Evolutionary conservation across 1,140 invertebrate genomes (phyloP).

Genomic region (Scylla paramamosain): DNA sequence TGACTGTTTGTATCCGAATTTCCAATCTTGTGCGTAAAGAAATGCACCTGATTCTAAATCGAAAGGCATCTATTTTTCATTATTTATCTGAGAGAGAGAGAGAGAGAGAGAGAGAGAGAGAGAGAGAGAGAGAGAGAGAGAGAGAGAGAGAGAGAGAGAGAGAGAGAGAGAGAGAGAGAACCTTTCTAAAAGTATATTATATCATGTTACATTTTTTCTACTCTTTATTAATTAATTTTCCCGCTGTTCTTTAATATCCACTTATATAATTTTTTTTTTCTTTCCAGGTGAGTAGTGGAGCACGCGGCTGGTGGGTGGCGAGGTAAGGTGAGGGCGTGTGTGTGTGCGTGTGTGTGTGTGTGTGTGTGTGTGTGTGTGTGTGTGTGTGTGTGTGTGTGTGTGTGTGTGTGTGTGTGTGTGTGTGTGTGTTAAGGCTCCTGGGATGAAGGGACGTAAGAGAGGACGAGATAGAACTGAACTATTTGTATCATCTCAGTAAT

Average conservation of each 20-base stretch:
- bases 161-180: too few species aligned
- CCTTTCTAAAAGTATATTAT: neutral
- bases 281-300: neutral
- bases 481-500: too few species aligned
- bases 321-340: neutral
- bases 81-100: neutral
- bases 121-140: conserved; percentile 48
- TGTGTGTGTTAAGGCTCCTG: too few species aligned
- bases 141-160: conserved; percentile 10
- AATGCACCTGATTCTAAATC: too few species aligned
- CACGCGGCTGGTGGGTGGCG: neutral
- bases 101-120: conserved; percentile 29
- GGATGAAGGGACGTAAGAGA: too few species aligned
- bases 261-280: neutral
- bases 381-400: too few species aligned
- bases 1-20: neutral
- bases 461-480: too few species aligned
- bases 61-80: too few species aligned
- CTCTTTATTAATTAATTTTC: neutral
- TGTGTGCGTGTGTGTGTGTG: neutral
- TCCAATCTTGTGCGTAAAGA: too few species aligned
- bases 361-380: too few species aligned
- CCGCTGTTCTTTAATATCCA: neutral
- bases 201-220: neutral
- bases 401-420: too few species aligned